Percentiles rank a stretch among this genome's conserved stretches.
These are phyloP conservation scores for Penaeus japonicus DNA, from an alignment of 1,140 invertebrate genomes.

Conservation along the genomic window DNA sequence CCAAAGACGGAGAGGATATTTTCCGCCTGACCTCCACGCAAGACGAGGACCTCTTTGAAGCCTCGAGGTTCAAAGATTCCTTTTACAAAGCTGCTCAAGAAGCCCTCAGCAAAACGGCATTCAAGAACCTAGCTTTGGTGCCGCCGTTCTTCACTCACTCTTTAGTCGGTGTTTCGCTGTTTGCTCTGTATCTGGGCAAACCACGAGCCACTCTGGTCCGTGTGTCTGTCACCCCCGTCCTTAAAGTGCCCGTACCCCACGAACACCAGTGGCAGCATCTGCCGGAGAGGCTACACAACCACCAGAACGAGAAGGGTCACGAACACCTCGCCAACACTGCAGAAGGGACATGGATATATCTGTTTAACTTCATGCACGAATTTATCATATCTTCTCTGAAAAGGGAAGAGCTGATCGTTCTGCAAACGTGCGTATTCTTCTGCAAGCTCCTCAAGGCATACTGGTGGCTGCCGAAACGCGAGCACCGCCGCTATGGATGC, in stretches of 20 bases:
- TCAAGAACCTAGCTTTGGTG: conserved; percentile 25
- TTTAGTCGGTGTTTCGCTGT: conserved; percentile 24
- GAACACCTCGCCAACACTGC: conserved; percentile 25
- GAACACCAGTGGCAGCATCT: not conserved
- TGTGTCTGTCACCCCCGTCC: conserved; percentile 21
- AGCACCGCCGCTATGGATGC: not conserved
- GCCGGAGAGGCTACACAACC: not conserved
- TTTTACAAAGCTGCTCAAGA: conserved; percentile 37
- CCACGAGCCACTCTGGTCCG: not conserved
- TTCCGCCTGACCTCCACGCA: not conserved
- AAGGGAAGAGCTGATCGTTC: conserved; percentile 16
- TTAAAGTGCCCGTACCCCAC: conserved; percentile 6
- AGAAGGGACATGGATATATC: conserved; percentile 28
- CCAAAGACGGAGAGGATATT: not conserved
- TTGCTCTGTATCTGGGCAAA: not conserved
- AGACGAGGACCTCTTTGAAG: conserved; percentile 19
- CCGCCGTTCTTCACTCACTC: conserved; percentile 39
- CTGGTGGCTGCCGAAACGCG: conserved; percentile 45
- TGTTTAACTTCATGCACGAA: not conserved
- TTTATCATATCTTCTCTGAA: not conserved
- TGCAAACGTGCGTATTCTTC: conserved; percentile 32
- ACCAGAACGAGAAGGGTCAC: not conserved
- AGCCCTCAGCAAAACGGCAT: conserved; percentile 9
- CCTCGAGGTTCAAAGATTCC: not conserved
- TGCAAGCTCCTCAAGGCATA: conserved; percentile 18